Base-by-base conservation (phyloP, 2,888 invertebrate species). In the Dasypogon diadema region DNA sequence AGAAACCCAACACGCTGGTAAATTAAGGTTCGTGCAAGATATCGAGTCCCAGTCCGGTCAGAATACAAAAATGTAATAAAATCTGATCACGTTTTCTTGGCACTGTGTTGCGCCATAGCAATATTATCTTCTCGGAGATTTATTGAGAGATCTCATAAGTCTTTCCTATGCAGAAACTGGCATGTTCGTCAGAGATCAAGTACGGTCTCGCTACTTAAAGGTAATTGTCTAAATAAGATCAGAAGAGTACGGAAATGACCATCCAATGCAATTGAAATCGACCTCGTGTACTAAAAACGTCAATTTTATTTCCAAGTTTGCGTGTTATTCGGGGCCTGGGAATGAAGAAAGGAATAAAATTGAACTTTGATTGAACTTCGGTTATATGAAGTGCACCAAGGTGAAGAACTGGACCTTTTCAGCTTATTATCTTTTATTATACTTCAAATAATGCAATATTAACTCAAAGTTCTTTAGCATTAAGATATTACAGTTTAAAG, bases 131-230 rank as follows among this genome's bases (percentile, higher is more conserved):
- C 5, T 18, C 21, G n/a, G 37, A 55, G 22, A 24, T 24, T 73
- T 55, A 73, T 73, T 73, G 72, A 73, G 72, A 73, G 72, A 73
- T 73, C 72, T 73, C 72, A 73, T 56, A 73, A 24, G 37, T 56
- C 34, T 70, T 34, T n/a, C n/a, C 22, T 55, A 8, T 55, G 34
- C 37, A 18, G 51, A 42, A n/a, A 34, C 37, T 22, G 30, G 51
- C 65, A 42, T 65, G 48, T 21, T 46, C 10, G 22, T 21, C 22
- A 10, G 54, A 34, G 54, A 48, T 72, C 54, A 72, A 73, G 37
- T 22, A 55, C 55, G 37, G 42, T 42, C 30, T 56, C 72, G 42
- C 55, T 34, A 73, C 37, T 73, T 56, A 73, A 72, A 73, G 24
- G 14, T 56, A 55, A 73, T 73, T 56, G 22, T 37, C 46, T 22